Conservation (phyloP, 2,113 vertebrate species). For the Alectura lathami region DNA sequence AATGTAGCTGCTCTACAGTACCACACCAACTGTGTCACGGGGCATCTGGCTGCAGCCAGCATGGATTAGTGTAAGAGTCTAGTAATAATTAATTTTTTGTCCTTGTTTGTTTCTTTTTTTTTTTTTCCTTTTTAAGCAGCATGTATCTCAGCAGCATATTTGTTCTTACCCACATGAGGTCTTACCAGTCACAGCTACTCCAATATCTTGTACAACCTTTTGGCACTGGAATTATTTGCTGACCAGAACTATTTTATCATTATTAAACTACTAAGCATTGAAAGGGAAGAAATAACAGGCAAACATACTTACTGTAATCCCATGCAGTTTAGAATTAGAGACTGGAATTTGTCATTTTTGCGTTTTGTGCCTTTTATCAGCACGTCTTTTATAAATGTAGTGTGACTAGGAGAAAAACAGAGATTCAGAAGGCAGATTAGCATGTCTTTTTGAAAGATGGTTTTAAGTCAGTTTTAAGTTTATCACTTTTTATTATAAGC, state of each 20-base stretch:
- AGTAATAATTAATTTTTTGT: background rate
- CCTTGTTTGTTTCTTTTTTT: too few species aligned
- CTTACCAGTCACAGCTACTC: slow-evolving; percentile 56
- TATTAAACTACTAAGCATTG: slow-evolving; percentile 50
- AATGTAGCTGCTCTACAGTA: background rate
- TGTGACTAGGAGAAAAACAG: background rate
- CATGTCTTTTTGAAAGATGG: background rate
- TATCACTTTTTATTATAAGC: background rate
- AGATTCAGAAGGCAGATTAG: background rate
- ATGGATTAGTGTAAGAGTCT: background rate
- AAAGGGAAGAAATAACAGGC: slow-evolving; percentile 56
- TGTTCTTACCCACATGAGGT: background rate
- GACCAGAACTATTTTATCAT: slow-evolving; percentile 69
- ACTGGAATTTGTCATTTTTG: slow-evolving; percentile 52
- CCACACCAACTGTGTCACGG: background rate
- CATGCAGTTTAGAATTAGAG: slow-evolving; percentile 17
- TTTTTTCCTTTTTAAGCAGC: background rate
- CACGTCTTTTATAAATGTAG: background rate
- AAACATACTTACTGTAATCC: slow-evolving; percentile 27
- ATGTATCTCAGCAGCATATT: slow-evolving; percentile 1
- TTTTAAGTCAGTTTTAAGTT: background rate
- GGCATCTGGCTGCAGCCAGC: background rate
- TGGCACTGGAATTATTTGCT: slow-evolving; percentile 71
- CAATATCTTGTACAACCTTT: slow-evolving; percentile 75
- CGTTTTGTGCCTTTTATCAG: slow-evolving; percentile 29